These are phyloP conservation scores for Crotalus tigris DNA, from an alignment of 2,113 vertebrate genomes.

Conservation along the genomic window DNA sequence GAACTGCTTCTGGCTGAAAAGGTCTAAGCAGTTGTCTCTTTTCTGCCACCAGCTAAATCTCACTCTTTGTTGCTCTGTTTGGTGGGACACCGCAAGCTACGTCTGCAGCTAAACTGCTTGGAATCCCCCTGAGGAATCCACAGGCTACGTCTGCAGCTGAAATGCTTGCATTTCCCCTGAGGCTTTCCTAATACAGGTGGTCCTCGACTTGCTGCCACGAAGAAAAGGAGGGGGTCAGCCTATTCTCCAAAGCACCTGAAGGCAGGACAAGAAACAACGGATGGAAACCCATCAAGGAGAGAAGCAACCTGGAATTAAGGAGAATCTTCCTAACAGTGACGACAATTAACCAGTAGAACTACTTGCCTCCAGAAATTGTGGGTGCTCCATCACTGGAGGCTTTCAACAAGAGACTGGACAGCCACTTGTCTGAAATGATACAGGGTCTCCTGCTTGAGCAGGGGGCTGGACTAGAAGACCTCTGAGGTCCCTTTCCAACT, in stretches of 20 bases:
- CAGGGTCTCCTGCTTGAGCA: not conserved
- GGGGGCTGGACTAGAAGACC: not conserved
- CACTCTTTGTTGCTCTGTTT: not conserved
- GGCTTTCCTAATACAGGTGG: too few relatives aligned
- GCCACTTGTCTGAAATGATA: not conserved
- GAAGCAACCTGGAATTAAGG: not conserved
- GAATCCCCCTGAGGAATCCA: too few relatives aligned
- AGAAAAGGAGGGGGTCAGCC: not conserved
- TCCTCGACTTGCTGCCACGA: not conserved
- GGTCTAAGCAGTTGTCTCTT: not conserved
- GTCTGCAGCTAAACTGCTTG: not conserved
- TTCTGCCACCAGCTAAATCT: not conserved
- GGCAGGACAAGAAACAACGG: not conserved
- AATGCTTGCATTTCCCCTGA: too few relatives aligned
- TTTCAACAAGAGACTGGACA: not conserved
- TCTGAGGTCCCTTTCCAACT: too few relatives aligned
- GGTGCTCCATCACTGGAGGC: not conserved
- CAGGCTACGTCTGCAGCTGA: too few relatives aligned
- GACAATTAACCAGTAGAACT: not conserved
- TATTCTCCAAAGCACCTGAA: not conserved
- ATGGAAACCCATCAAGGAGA: not conserved
- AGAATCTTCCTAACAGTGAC: not conserved
- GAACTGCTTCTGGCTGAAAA: not conserved
- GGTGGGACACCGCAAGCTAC: not conserved
- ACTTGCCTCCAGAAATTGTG: not conserved